Evolutionary conservation across 2,113 vertebrate species (phyloP), one percentile per base, ranked within the genome.

Genomic region (Alligator mississippiensis): DNA sequence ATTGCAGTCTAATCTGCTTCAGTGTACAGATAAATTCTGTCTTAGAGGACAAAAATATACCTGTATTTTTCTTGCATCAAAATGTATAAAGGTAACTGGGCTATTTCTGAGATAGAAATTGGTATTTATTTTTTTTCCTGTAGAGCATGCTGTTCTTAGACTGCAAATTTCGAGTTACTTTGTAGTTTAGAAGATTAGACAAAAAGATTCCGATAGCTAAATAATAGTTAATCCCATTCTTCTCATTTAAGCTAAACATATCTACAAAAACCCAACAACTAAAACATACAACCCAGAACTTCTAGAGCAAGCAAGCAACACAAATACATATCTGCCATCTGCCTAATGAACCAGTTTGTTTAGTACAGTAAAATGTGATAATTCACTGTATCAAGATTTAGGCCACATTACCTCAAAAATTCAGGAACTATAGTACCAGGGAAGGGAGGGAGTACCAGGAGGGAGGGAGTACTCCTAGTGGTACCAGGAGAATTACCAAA

Each of bases 261-360:
- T 19, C n/a, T 83, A 88, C 30, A 21, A 1, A 3, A 55, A 90
- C 21, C 2, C 0, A 0, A 0, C 24, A 80, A 62, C n/a, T 70
- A 72, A 83, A 89, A 47, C 47, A 9, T 8, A 47, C 47, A 47
- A 9, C 47, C 47, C 47, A 47, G 47, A 47, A 12, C 2, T 38
- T 38, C 28, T 83, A 22, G 61, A 88, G 38, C 9, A 92, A 89
- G 30, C 27, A 59, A 7, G 4, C 3, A 55, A 30, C 78, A 5
- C 30, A 64, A 68, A 6, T 24, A 54, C 11, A n/a, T 70, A 77
- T 27, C 22, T 90, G 74, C 9, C 15, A 30, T 64, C 58, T 85
- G 17, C 3, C 12, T 22, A 64, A n/a, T 12, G 28, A 6, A 64
- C 18, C 64, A 84, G 38, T 75, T 25, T 75, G 70, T 76, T 27